A percentile compares a stretch with the other conserved stretches of the same genome.
These are phyloP conservation scores for Magallana nippona DNA, from an alignment of 2,888 invertebrate genomes.

Conservation along the genomic window DNA sequence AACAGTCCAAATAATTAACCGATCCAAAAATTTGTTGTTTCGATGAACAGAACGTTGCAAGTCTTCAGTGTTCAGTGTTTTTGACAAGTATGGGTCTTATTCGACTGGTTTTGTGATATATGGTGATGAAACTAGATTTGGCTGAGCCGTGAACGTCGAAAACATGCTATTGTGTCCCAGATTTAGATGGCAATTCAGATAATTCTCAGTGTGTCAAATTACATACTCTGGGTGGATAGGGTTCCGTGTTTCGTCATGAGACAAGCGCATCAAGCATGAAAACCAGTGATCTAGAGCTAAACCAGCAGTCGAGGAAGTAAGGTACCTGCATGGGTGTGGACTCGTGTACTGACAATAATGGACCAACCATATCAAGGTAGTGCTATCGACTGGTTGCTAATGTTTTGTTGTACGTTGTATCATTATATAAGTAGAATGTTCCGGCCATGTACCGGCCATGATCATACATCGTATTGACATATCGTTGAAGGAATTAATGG, in stretches of 20 bases:
- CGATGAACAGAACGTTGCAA: no score
- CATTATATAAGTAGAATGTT: no score
- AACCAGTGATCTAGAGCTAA: conserved; percentile 5
- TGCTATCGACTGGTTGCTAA: neutral
- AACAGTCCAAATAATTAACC: no score
- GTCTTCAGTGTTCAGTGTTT: no score
- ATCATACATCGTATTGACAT: no score
- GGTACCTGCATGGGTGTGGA: conserved; percentile 3
- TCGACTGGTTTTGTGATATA: no score
- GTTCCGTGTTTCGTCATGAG: conserved; percentile 11
- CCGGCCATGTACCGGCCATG: no score
- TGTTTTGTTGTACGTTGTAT: neutral
- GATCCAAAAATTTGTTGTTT: no score
- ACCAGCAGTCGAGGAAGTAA: neutral
- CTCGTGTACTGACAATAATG: neutral
- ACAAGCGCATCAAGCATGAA: conserved; percentile 21
- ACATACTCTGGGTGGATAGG: conserved; percentile 10
- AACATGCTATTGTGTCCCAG: neutral
- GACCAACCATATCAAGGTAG: neutral
- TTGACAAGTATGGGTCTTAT: no score
- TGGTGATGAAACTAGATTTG: no score
- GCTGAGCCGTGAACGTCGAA: neutral
- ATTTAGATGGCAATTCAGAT: neutral
- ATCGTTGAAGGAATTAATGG: no score
- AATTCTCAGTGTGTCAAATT: conserved; percentile 13